Conservation (phyloP, 2,888 invertebrate genomes). For the Nymphalis c-album region DNA sequence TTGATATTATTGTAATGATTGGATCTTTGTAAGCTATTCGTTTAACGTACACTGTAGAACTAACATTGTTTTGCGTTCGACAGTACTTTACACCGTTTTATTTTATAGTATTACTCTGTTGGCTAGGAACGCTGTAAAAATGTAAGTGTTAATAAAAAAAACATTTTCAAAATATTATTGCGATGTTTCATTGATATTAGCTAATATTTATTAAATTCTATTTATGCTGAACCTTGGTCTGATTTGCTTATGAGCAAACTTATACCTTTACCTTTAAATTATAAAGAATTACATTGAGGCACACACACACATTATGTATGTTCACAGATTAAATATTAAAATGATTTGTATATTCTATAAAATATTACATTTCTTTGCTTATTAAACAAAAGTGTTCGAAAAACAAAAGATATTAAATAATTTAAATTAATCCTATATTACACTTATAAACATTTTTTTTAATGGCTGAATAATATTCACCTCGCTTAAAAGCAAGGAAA, state of each 20-base stretch:
- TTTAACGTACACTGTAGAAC: constrained; percentile 78
- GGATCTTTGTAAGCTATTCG: constrained; percentile 72
- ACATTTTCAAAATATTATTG: constrained; percentile 81
- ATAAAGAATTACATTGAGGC: too few species aligned
- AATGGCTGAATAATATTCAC: too few species aligned
- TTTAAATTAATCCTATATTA: too few species aligned
- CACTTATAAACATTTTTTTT: too few species aligned
- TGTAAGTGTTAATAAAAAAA: constrained; percentile 83
- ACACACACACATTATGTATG: too few species aligned
- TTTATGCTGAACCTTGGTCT: constrained; percentile 43
- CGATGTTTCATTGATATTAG: constrained; percentile 58
- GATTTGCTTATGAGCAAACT: constrained; percentile 34
- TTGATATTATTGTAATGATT: constrained; percentile 67
- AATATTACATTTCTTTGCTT: too few species aligned
- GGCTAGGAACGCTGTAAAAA: constrained; percentile 82
- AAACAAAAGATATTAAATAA: too few species aligned
- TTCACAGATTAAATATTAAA: too few species aligned
- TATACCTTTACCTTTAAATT: constrained; percentile 23
- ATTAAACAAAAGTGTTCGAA: too few species aligned
- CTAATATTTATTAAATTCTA: constrained; percentile 40
- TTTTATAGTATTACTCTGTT: constrained; percentile 82
- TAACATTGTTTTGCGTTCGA: constrained; percentile 80
- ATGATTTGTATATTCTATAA: too few species aligned
- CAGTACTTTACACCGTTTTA: constrained; percentile 79
- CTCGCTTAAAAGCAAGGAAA: too few species aligned